These are phyloP conservation scores for Phymatocera aterrima DNA, from an alignment of 2,888 invertebrate species.

Conservation along the genomic window DNA sequence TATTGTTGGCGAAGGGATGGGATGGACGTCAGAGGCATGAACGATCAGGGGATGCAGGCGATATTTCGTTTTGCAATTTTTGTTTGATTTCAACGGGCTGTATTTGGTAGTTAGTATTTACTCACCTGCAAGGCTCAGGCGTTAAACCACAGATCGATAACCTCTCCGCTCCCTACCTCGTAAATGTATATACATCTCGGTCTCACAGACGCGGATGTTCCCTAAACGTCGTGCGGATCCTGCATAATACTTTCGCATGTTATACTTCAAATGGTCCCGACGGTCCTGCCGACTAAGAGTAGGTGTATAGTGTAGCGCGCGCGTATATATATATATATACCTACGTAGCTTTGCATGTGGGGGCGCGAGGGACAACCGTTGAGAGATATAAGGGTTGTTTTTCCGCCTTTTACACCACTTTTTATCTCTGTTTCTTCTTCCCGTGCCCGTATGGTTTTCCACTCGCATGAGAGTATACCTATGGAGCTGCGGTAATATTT, in stretches of 20 bases:
- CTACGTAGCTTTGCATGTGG: no score
- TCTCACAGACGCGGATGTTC: no score
- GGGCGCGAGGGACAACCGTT: no score
- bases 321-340: no score
- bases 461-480: no score
- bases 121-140: slow-evolving; percentile 62
- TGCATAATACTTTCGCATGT: slow-evolving; percentile 23
- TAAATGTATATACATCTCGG: no score
- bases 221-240: slow-evolving; percentile 14
- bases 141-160: slow-evolving; percentile 74
- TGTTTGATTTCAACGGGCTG: neutral
- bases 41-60: neutral
- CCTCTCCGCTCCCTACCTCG: slow-evolving; percentile 37
- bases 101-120: neutral
- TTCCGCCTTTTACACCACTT: no score
- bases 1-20: no score
- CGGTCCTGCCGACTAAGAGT: slow-evolving; percentile 30
- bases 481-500: no score
- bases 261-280: slow-evolving; percentile 33
- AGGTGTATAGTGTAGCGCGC: neutral
- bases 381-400: no score
- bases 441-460: no score
- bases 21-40: neutral
- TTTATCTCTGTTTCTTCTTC: no score
- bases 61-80: slow-evolving; percentile 2